Evolutionary conservation across 2,113 vertebrate species (phyloP).

Genomic region (Macaca fascicularis): DNA sequence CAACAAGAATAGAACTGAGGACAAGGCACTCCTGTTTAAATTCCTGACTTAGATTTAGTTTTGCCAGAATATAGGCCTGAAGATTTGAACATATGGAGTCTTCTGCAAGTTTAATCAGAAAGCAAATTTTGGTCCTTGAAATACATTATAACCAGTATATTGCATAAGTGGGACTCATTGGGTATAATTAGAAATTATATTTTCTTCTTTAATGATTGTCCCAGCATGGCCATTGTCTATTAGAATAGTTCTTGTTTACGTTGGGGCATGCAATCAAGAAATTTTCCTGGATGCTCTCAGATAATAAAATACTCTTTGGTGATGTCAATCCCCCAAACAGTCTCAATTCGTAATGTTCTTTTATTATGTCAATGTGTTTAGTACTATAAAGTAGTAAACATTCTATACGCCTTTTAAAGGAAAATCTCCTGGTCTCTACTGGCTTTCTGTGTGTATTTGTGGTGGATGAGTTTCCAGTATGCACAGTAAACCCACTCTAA

Average conservation of each 20-base stretch:
- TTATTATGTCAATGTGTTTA: background rate
- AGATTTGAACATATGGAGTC: background rate
- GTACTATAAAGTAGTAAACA: background rate
- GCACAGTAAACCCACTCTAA: background rate
- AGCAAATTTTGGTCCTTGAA: background rate
- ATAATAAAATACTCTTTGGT: background rate
- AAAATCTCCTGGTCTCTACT: background rate
- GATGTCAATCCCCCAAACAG: background rate
- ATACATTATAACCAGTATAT: background rate
- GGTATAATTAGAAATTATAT: background rate
- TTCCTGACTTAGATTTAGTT: slow-evolving; percentile 1
- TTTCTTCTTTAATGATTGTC: background rate
- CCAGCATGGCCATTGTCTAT: background rate
- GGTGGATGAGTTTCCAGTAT: background rate
- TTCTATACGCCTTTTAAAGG: background rate
- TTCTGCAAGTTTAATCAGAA: background rate
- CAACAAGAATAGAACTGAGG: background rate
- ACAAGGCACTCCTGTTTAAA: background rate
- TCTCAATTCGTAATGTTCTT: background rate
- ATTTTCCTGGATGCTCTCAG: background rate
- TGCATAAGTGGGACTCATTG: background rate
- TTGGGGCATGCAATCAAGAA: background rate
- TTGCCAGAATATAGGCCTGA: background rate
- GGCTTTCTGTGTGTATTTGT: background rate
- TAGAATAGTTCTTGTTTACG: background rate